Evolutionary conservation across 2,113 vertebrate species (phyloP).

Genomic region (Calidris pugnax): DNA sequence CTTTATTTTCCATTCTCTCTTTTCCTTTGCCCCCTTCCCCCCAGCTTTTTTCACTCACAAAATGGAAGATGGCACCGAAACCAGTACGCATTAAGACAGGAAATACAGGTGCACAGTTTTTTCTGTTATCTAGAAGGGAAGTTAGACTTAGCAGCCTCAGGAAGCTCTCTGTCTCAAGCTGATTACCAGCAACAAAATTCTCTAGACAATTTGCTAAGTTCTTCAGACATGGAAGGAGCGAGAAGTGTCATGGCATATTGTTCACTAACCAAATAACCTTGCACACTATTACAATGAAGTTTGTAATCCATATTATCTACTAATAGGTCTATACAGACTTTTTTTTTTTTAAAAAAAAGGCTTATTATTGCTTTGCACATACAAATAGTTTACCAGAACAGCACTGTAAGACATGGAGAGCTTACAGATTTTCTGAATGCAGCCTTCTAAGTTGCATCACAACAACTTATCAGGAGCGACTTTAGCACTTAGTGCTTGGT

Average conservation of each 20-base stretch:
- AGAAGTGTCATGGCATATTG: background rate
- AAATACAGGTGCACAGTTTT: background rate
- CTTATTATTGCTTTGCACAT: background rate
- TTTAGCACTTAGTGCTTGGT: background rate
- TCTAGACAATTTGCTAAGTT: background rate
- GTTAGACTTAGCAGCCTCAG: background rate
- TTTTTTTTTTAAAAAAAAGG: too few species aligned
- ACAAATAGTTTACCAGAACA: background rate
- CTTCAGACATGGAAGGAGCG: background rate
- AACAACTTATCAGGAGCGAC: background rate
- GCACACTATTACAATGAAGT: background rate
- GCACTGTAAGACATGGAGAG: background rate
- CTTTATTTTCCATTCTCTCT: background rate
- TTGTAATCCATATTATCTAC: background rate
- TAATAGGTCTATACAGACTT: background rate
- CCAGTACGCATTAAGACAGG: background rate
- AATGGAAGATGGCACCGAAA: background rate
- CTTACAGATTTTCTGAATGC: background rate
- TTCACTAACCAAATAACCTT: background rate
- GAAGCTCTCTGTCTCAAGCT: background rate
- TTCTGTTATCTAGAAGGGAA: background rate
- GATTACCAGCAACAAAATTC: background rate
- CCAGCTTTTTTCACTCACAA: background rate
- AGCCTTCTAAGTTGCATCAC: background rate
- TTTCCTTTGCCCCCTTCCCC: background rate